Base-by-base conservation (phyloP, 2,888 invertebrate genomes). In the Erpobdella octoculata region DNA sequence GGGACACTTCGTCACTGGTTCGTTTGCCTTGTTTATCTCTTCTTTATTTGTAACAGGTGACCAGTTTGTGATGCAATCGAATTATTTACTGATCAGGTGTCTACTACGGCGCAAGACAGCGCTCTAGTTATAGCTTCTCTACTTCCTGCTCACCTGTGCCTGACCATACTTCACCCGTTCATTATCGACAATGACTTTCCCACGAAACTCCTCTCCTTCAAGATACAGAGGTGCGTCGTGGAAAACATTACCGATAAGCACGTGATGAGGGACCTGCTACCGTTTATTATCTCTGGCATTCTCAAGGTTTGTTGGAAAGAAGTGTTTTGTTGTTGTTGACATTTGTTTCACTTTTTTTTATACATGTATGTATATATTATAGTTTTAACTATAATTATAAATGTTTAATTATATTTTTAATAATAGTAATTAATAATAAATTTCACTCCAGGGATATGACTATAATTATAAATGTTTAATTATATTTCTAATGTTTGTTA, bases 271-370 rank as follows among this genome's bases (percentile, higher is more conserved):
- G 53, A 48, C 15, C 88, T 89, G 79, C 87, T 95, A 67, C 86
- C 87, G 0, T 88, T 88, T 75, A 88, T 94, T 72, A 92, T 93
- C 89, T 91, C 92, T 62, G 91, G 91, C 46, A 88, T 95, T 9
- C 89, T 93, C 65, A 89, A 90, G 89, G 88, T 93, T n/a, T n/a
- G n/a, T n/a, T n/a, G n/a, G n/a, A n/a, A n/a, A n/a, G n/a, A n/a
- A n/a, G n/a, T n/a, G n/a, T n/a, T n/a, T n/a, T n/a, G n/a, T n/a
- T n/a, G n/a, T n/a, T n/a, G n/a, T n/a, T n/a, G n/a, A n/a, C n/a
- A 25, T n/a, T 53, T 53, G 12, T 12, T 25, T 53, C 28, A 25
- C 21, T 12, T 53, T 9, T 53, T 53, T 53, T 53, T 12, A 53
- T 5, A 9, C 8, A 6, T 53, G 3, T 41, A 41, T 12, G 9